A percentile compares a stretch with the other conserved stretches of the same genome.
Conservation (phyloP, 1,140 invertebrate species). For the Drosophila subpulchrella region DNA sequence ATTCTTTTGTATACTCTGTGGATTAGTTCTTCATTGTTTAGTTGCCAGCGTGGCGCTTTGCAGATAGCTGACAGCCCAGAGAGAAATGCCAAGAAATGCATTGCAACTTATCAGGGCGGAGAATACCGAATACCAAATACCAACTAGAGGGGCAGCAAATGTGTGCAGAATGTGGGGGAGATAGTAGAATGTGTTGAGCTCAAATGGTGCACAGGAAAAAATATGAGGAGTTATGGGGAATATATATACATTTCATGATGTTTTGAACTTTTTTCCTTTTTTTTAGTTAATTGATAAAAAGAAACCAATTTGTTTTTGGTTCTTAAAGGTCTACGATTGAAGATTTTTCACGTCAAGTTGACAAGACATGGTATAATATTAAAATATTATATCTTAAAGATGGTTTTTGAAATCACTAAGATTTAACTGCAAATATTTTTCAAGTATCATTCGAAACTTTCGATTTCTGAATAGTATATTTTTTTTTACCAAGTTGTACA, state of each 20-base stretch:
- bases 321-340: too few relatives aligned
- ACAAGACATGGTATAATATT: too few relatives aligned
- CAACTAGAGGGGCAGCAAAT: not conserved
- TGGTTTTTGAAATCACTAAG: too few relatives aligned
- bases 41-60: constrained; percentile 75
- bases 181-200: constrained; percentile 35
- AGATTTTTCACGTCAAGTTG: too few relatives aligned
- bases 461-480: not conserved
- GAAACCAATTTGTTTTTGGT: too few relatives aligned
- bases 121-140: constrained; percentile 10
- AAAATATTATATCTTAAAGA: too few relatives aligned
- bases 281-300: too few relatives aligned
- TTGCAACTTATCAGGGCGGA: constrained; percentile 43
- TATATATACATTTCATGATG: too few relatives aligned
- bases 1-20: constrained; percentile 81
- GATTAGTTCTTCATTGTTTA: constrained; percentile 83
- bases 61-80: constrained; percentile 60
- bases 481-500: too few relatives aligned
- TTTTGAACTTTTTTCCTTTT: too few relatives aligned
- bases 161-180: constrained; percentile 37
- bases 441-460: not conserved
- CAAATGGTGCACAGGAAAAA: constrained; percentile 28
- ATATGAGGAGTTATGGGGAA: not conserved
- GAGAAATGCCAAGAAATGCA: constrained; percentile 58
- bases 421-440: too few relatives aligned